A percentile compares a stretch with the other conserved stretches of the same genome.
phyloP scores from a whole-genome alignment of 1,140 invertebrate genomes.

The Danaus melanippus region DNA sequence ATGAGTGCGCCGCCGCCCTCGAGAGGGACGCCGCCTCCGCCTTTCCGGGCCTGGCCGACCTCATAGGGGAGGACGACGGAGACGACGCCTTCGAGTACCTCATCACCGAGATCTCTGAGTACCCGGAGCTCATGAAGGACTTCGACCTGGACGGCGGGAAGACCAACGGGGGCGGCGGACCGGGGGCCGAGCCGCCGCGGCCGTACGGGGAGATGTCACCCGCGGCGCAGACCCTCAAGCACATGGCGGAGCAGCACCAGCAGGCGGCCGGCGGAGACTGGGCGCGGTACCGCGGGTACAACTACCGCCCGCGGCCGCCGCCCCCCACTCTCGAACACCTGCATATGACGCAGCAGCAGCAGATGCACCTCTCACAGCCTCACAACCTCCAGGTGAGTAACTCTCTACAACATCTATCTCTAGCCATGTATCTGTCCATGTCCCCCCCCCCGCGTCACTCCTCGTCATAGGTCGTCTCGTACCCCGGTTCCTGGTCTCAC shows the following conservation, averaged over 20 bases:
- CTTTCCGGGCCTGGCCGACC: conserved; percentile 84
- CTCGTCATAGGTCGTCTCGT: not conserved
- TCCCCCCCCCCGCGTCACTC: not conserved
- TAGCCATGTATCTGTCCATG: too few relatives aligned
- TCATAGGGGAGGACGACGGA: conserved; percentile 87
- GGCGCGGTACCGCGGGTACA: conserved; percentile 76
- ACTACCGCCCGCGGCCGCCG: conserved; percentile 77
- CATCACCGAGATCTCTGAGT: conserved; percentile 88
- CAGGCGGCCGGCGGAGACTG: conserved; percentile 74
- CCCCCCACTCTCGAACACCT: conserved; percentile 73
- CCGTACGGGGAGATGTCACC: conserved; percentile 80
- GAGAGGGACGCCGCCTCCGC: conserved; percentile 85
- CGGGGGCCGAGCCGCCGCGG: conserved; percentile 69
- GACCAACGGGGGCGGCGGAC: conserved; percentile 59
- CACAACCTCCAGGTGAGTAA: conserved; percentile 81
- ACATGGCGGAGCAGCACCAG: conserved; percentile 97
- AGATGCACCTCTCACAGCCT: conserved; percentile 86
- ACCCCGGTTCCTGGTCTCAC: not conserved
- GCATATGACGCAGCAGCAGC: conserved; percentile 89
- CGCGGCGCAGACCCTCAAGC: conserved; percentile 93
- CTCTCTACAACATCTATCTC: not conserved
- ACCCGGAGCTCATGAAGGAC: conserved; percentile 87
- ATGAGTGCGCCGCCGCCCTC: conserved; percentile 83
- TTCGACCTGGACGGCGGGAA: conserved; percentile 77
- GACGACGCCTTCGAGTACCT: conserved; percentile 90